These are phyloP conservation scores for Zaprionus davidi DNA, from an alignment of 1,140 invertebrate species.

Conservation along the genomic window DNA sequence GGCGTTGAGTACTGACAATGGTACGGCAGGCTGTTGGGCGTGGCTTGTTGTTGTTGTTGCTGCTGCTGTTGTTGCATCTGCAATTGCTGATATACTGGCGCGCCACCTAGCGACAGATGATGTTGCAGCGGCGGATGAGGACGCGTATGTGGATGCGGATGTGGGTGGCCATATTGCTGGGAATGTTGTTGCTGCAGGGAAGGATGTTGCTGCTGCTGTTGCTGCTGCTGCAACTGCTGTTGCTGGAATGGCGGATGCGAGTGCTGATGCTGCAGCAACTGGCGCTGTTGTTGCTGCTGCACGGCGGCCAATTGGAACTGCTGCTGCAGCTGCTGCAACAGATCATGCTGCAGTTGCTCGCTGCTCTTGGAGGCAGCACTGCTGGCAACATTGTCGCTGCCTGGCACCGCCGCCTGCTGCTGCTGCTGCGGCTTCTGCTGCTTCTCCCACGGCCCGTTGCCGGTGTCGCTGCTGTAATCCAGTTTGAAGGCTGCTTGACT, in stretches of 20 bases:
- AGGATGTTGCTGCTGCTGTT: slow-evolving; percentile 46
- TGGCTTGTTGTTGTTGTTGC: slow-evolving; percentile 2
- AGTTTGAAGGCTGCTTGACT: slow-evolving; percentile 58
- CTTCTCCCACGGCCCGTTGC: slow-evolving; percentile 82
- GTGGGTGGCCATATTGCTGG: slow-evolving; percentile 34
- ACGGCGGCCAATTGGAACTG: slow-evolving; percentile 66
- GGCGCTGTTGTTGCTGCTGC: slow-evolving; percentile 54
- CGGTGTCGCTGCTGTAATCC: slow-evolving; percentile 77
- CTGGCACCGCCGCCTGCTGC: neutral
- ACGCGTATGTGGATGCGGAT: slow-evolving; percentile 38
- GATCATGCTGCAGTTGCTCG: slow-evolving; percentile 69
- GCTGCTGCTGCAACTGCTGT: slow-evolving; percentile 46
- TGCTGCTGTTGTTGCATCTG: slow-evolving; percentile 21
- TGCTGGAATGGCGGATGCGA: slow-evolving; percentile 70
- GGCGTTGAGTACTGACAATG: slow-evolving; percentile 70
- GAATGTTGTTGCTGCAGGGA: slow-evolving; percentile 50
- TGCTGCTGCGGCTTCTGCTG: slow-evolving; percentile 40
- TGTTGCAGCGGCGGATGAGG: slow-evolving; percentile 79
- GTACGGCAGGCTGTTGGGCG: slow-evolving; percentile 33
- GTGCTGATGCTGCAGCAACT: slow-evolving; percentile 63
- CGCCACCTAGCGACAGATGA: slow-evolving; percentile 75
- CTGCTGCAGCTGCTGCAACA: slow-evolving; percentile 70
- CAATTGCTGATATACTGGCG: slow-evolving; percentile 63
- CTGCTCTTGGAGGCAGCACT: slow-evolving; percentile 34
- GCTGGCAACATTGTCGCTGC: neutral